Evolutionary conservation across 2,113 vertebrate species (phyloP).

Genomic region (Sakesphorus luctuosus): DNA sequence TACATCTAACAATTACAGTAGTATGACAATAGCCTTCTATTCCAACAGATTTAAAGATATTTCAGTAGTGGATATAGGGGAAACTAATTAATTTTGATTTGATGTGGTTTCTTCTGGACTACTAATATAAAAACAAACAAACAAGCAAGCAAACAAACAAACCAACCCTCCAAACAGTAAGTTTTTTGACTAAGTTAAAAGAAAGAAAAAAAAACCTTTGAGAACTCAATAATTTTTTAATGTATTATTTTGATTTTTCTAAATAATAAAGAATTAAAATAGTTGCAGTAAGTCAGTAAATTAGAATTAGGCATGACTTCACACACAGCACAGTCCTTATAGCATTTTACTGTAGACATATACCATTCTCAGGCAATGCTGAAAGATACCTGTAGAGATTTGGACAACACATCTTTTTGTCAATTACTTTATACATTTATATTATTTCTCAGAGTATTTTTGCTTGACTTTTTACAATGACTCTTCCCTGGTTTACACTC

Average conservation of each 20-base stretch:
- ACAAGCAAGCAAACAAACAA: not conserved
- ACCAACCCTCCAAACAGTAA: not conserved
- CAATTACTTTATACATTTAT: not conserved
- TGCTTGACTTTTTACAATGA: not conserved
- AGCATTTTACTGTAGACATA: not conserved
- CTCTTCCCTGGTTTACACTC: not conserved
- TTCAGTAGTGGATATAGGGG: not conserved
- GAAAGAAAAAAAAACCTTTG: not conserved
- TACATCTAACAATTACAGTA: not conserved
- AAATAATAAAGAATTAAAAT: not conserved
- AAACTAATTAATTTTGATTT: not conserved
- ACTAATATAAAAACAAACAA: not conserved
- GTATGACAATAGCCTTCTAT: not conserved
- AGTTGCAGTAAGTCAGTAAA: not conserved
- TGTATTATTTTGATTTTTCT: not conserved
- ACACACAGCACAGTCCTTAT: not conserved
- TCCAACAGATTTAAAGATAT: not conserved
- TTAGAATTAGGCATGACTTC: not conserved
- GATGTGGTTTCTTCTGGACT: not conserved
- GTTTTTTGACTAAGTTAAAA: not conserved
- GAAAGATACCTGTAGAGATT: not conserved
- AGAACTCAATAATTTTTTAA: not conserved
- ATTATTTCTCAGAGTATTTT: not conserved
- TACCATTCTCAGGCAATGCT: not conserved
- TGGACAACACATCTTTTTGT: not conserved